These are phyloP conservation scores for Diadema setosum DNA, from an alignment of 35 echinoderm and acorn worm genomes.

Conservation along the genomic window DNA sequence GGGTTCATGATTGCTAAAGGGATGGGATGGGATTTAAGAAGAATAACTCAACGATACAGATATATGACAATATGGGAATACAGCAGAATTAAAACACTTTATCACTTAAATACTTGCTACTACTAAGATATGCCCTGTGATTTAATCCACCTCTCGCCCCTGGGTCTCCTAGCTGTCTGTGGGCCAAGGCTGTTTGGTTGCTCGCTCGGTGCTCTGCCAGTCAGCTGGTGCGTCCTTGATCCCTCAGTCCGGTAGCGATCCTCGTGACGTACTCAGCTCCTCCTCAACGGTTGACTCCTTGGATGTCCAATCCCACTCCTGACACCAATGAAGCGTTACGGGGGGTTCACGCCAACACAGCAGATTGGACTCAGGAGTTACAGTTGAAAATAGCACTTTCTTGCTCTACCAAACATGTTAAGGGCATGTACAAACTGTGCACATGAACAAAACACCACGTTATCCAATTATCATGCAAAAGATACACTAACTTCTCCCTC, in stretches of 20 bases:
- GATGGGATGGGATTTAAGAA: no score
- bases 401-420: no score
- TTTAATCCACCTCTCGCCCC: not conserved
- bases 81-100: not conserved
- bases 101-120: no score
- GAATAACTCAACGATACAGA: no score
- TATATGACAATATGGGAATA: not conserved
- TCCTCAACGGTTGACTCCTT: not conserved
- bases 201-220: not conserved
- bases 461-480: no score
- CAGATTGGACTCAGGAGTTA: no score
- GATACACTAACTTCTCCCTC: no score
- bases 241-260: not conserved
- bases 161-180: not conserved
- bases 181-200: not conserved
- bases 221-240: not conserved
- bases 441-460: no score
- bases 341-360: no score
- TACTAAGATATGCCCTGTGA: not conserved
- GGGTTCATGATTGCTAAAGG: no score
- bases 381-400: no score
- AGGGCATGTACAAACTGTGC: no score
- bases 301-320: not conserved
- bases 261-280: not conserved
- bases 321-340: not conserved